phyloP scores from a whole-genome alignment of 2,797 vertebrate genomes.

The Pampus argenteus region DNA sequence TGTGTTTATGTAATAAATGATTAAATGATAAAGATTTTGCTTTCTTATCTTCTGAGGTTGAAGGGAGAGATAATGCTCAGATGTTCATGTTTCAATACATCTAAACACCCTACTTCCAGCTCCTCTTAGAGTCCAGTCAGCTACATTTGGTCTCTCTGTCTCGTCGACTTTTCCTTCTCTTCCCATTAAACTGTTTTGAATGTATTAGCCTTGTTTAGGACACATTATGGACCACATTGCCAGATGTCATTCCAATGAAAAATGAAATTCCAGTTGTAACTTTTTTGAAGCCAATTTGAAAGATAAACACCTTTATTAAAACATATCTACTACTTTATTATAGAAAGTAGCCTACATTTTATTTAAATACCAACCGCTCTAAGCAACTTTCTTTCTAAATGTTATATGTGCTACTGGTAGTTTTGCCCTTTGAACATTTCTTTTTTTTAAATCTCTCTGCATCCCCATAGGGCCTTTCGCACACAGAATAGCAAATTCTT shows the following conservation, averaged over 20 bases:
- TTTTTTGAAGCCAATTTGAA: slow-evolving; percentile 24
- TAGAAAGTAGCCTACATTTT: background rate
- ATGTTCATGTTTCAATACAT: slow-evolving; percentile 1
- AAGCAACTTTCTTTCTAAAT: slow-evolving; percentile 1
- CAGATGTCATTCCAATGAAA: slow-evolving; percentile 19
- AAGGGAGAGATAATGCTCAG: background rate
- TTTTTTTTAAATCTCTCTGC: slow-evolving; percentile 17
- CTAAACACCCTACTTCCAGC: background rate
- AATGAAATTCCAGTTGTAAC: slow-evolving; percentile 28
- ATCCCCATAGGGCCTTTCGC: slow-evolving; percentile 19
- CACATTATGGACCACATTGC: background rate
- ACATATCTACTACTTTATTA: background rate
- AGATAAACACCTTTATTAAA: background rate
- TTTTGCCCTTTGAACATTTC: background rate
- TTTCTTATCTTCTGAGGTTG: background rate
- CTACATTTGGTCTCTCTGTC: background rate
- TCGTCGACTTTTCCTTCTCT: background rate
- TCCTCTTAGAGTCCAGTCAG: no score
- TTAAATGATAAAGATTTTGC: background rate
- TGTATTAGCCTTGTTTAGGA: background rate
- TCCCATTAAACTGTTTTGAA: slow-evolving; percentile 1
- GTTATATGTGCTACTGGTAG: background rate
- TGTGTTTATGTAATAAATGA: slow-evolving; percentile 42
- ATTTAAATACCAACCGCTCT: slow-evolving; percentile 6
- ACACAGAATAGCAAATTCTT: slow-evolving; percentile 34